A percentile compares a stretch with the other conserved stretches of the same genome.
Conservation (phyloP, 2,113 vertebrate genomes). For the Albula glossodonta region DNA sequence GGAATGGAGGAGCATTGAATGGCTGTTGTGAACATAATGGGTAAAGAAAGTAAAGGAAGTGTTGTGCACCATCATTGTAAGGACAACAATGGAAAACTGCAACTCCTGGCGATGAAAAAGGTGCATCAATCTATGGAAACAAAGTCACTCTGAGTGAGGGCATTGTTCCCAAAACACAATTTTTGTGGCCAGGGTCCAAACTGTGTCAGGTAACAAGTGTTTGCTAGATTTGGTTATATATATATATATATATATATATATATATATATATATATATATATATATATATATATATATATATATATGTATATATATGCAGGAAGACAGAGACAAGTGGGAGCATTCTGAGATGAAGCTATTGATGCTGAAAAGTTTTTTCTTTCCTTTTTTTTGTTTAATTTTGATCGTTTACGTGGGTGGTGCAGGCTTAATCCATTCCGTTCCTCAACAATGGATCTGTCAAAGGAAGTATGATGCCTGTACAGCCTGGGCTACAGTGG, state of each 20-base stretch:
- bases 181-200: slow-evolving; percentile 51
- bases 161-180: slow-evolving; percentile 54
- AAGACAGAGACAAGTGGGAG: slow-evolving; percentile 27
- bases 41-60: slow-evolving; percentile 51
- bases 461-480: slow-evolving; percentile 52
- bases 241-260: too few relatives aligned
- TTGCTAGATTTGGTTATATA: slow-evolving; percentile 34
- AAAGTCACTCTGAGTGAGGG: slow-evolving; percentile 41
- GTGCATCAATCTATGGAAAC: slow-evolving; percentile 55
- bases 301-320: slow-evolving; percentile 13
- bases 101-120: slow-evolving; percentile 52
- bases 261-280: too few relatives aligned
- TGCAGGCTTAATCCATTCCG: slow-evolving; percentile 59
- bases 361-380: slow-evolving; percentile 29
- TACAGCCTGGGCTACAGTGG: slow-evolving; percentile 45
- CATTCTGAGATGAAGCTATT: slow-evolving; percentile 4
- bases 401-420: slow-evolving; percentile 51
- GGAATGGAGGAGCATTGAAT: slow-evolving; percentile 54
- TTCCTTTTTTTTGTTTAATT: slow-evolving; percentile 40
- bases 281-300: too few relatives aligned
- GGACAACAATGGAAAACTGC: slow-evolving; percentile 60
- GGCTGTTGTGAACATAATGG: slow-evolving; percentile 51
- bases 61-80: slow-evolving; percentile 61
- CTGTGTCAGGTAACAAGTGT: slow-evolving; percentile 63
- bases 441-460: slow-evolving; percentile 54